A percentile compares a stretch with the other conserved stretches of the same genome.
Conservation (phyloP, 1,140 invertebrate genomes). For the Bombus pascuorum region DNA sequence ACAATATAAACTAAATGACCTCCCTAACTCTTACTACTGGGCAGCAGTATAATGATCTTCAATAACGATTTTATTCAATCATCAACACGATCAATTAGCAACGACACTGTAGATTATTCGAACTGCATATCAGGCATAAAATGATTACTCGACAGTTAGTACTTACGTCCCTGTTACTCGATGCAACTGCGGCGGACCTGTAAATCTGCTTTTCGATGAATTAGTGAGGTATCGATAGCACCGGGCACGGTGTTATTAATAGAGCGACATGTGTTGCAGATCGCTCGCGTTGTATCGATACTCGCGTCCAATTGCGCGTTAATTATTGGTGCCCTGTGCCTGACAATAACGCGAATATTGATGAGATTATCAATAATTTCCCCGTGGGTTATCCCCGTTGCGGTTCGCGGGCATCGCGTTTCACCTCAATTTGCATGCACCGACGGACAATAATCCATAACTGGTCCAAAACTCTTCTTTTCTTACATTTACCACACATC, state of each 20-base stretch:
- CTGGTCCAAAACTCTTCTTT: neutral
- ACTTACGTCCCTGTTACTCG: neutral
- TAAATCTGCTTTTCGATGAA: slow-evolving; percentile 62
- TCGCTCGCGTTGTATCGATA: slow-evolving; percentile 71
- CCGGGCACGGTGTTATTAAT: slow-evolving; percentile 70
- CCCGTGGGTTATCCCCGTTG: slow-evolving; percentile 54
- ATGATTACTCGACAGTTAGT: neutral
- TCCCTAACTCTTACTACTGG: too few species aligned
- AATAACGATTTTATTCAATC: neutral
- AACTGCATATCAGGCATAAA: neutral
- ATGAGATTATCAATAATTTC: slow-evolving; percentile 80
- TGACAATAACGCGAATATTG: slow-evolving; percentile 78
- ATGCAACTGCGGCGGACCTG: slow-evolving; percentile 17
- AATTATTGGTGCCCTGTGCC: slow-evolving; percentile 72
- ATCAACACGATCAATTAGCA: neutral
- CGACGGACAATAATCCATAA: slow-evolving; percentile 22
- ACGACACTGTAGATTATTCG: neutral
- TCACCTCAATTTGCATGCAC: slow-evolving; percentile 1
- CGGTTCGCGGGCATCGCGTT: slow-evolving; percentile 43
- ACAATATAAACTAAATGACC: too few species aligned
- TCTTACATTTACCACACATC: neutral
- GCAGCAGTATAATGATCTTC: neutral
- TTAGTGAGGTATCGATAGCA: slow-evolving; percentile 69
- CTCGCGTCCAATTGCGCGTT: slow-evolving; percentile 74
- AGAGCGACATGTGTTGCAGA: slow-evolving; percentile 68